phyloP scores from a whole-genome alignment of 2,888 invertebrate genomes.

The Griposia aprilina region DNA sequence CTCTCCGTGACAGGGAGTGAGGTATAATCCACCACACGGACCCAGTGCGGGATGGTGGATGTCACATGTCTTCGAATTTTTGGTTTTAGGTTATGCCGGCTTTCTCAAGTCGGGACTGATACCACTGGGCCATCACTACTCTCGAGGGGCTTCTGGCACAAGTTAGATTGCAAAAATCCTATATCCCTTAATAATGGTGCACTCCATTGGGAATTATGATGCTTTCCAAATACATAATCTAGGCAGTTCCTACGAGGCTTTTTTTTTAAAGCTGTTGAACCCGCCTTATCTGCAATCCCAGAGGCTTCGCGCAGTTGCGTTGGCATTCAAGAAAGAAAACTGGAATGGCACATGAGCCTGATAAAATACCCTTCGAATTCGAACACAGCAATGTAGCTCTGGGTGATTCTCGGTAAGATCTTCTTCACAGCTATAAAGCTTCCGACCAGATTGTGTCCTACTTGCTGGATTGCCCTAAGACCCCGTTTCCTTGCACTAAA shows the following conservation, averaged over 20 bases:
- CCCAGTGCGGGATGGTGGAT: no score
- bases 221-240: no score
- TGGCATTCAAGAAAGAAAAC: background rate
- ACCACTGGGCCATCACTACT: no score
- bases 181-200: background rate
- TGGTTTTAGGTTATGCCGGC: no score
- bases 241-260: background rate
- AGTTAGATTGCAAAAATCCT: background rate
- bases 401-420: no score
- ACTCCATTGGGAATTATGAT: background rate
- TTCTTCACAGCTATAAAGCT: background rate
- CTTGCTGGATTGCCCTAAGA: background rate
- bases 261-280: background rate
- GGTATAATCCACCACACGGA: no score
- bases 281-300: no score
- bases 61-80: no score
- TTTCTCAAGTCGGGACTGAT: no score
- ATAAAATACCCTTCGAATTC: background rate
- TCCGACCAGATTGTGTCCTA: background rate
- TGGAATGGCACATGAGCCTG: background rate
- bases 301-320: no score
- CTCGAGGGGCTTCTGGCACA: background rate
- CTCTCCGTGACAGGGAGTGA: no score
- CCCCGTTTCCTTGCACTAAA: background rate
- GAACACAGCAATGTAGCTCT: background rate